Conservation (phyloP, 2,113 vertebrate species). For the Ictalurus punctatus region DNA sequence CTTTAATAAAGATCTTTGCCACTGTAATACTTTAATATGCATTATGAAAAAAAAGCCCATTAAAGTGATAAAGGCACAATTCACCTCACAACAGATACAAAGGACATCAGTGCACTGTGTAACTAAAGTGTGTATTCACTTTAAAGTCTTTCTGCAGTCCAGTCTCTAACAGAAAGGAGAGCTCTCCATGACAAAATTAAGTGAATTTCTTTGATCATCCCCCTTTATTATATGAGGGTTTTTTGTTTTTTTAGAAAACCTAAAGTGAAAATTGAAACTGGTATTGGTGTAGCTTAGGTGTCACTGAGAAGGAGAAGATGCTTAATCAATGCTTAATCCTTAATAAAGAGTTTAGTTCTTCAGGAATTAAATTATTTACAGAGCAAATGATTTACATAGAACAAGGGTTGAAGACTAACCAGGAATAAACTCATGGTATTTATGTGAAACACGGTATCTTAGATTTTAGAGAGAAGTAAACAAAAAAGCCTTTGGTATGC, state of each 20-base stretch:
- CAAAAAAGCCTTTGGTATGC: not conserved
- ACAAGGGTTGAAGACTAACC: not conserved
- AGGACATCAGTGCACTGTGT: not conserved
- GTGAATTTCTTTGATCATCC: not conserved
- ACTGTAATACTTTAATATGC: not conserved
- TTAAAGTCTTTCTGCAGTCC: not conserved
- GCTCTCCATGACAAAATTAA: not conserved
- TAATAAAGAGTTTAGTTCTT: conserved; percentile 49
- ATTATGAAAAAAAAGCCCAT: not conserved
- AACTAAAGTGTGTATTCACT: not conserved
- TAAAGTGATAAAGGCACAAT: not conserved
- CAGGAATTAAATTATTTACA: conserved; percentile 52
- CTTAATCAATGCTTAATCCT: conserved; percentile 53
- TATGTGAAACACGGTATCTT: not conserved
- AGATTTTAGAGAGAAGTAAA: not conserved
- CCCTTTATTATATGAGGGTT: not conserved
- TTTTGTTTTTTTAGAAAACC: not conserved
- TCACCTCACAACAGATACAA: not conserved
- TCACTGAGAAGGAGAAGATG: not conserved
- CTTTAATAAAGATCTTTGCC: not conserved
- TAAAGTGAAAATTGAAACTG: not conserved
- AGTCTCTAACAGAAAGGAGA: not conserved
- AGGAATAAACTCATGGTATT: not conserved
- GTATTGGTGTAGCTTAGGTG: not conserved
- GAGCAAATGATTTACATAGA: conserved; percentile 57